Evolutionary conservation across 2,113 vertebrate species (phyloP).

Genomic region (Asarcornis scutulata): DNA sequence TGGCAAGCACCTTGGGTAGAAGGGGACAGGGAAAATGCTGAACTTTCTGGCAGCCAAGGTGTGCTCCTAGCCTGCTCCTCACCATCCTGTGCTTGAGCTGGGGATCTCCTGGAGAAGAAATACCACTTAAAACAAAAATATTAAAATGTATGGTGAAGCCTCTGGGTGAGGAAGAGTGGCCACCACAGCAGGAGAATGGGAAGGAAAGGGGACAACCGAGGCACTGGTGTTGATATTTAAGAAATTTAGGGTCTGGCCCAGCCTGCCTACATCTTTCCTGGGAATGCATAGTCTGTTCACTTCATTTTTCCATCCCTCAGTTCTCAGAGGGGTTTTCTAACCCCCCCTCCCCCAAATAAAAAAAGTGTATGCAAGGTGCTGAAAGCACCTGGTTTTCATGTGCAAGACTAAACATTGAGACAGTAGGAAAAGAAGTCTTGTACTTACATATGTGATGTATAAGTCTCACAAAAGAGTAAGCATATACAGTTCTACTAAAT

Average conservation of each 20-base stretch:
- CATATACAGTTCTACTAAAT: constrained; percentile 1
- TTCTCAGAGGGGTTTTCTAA: background rate
- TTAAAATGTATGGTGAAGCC: background rate
- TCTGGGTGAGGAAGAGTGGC: background rate
- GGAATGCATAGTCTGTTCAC: background rate
- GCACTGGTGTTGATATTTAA: background rate
- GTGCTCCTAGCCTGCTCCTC: background rate
- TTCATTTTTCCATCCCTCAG: background rate
- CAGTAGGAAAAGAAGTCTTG: background rate
- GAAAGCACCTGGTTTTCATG: background rate
- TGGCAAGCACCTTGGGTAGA: accelerated
- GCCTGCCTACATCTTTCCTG: background rate
- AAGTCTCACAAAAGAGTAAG: background rate
- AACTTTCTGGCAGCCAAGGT: background rate
- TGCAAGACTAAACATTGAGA: background rate
- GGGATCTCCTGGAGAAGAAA: background rate
- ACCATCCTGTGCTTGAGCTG: background rate
- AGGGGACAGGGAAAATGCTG: accelerated
- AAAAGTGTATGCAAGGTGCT: background rate
- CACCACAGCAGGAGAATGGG: background rate
- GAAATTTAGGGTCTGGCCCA: background rate
- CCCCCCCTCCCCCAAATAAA: too few species aligned
- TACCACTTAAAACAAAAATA: background rate
- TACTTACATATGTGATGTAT: background rate
- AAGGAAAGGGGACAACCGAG: background rate